Evolutionary conservation across 1,140 invertebrate genomes (phyloP), one percentile per base, ranked within the genome.

Genomic region (Sarcophaga peregrina): DNA sequence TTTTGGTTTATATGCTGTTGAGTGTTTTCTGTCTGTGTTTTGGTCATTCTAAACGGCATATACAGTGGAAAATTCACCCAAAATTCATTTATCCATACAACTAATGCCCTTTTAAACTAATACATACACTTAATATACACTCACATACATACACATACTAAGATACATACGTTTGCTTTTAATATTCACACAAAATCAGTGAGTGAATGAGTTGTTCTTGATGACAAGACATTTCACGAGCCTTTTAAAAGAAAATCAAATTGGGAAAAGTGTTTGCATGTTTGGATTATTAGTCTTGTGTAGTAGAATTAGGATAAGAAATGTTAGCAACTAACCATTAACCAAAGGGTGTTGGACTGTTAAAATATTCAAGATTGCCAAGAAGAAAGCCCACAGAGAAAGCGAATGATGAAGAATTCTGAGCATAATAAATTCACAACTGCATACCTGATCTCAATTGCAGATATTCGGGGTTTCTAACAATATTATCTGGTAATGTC

Each of bases 1-100:
- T 20, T n/a, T 13, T 81, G 50, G 48, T 81, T 72, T 68, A 54
- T 68, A 37, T 81, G 80, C 8, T 58, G 80, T 58, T 68, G 58
- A 81, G 58, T 37, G 50, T 54, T 81, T 37, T 68, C 54, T 62
- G 54, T 48, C 54, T 68, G 15, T 68, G 80, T 81, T 72, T 68
- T 68, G 25, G 80, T 37, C 54, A 81, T 52, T 50, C 50, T 78
- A 52, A 8, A 25, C n/a, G 62, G 62, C 5, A 20, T 25, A 0
- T 68, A 8, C 62, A 20, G n/a, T 37, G 62, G 62, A 68, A 68
- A 68, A 25, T 68, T 68, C 7, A 68, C 62, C 15, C 54, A 68
- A 68, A 20, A 68, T 68, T 25, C 9, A 58, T 58, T 58, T 58
- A n/a, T 58, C 54, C 54, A 13, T 58, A n/a, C 54, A 37, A 37